Conservation (phyloP, 2,797 vertebrate species). For the Pitangus sulphuratus region DNA sequence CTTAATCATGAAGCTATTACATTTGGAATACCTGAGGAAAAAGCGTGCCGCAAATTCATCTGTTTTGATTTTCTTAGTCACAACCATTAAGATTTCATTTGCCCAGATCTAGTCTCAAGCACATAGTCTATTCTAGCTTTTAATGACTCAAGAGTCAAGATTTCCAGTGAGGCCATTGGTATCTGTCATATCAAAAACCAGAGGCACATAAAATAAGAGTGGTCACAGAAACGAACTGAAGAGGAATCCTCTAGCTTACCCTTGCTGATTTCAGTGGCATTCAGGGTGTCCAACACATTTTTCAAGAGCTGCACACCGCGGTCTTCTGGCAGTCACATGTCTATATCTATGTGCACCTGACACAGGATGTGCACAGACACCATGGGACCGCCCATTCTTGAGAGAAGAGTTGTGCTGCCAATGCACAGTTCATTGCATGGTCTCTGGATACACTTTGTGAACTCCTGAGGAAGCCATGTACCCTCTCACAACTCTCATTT, state of each 20-base stretch:
- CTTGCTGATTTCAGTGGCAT: background rate
- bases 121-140: background rate
- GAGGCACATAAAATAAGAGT: background rate
- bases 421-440: background rate
- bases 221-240: background rate
- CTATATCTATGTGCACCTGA: background rate
- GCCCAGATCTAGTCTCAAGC: background rate
- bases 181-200: background rate
- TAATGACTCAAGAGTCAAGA: background rate
- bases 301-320: background rate
- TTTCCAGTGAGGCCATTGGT: background rate
- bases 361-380: background rate
- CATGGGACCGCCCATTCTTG: background rate
- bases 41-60: background rate
- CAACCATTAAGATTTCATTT: background rate
- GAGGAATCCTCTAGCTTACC: background rate
- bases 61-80: slow-evolving; percentile 2
- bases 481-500: background rate
- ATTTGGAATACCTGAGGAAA: background rate
- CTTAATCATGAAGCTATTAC: background rate
- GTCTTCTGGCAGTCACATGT: background rate
- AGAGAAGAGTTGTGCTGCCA: background rate
- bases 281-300: background rate
- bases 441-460: background rate
- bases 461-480: background rate